These are phyloP conservation scores for Trogon melanurus DNA, from an alignment of 2,113 vertebrate genomes.

Conservation along the genomic window DNA sequence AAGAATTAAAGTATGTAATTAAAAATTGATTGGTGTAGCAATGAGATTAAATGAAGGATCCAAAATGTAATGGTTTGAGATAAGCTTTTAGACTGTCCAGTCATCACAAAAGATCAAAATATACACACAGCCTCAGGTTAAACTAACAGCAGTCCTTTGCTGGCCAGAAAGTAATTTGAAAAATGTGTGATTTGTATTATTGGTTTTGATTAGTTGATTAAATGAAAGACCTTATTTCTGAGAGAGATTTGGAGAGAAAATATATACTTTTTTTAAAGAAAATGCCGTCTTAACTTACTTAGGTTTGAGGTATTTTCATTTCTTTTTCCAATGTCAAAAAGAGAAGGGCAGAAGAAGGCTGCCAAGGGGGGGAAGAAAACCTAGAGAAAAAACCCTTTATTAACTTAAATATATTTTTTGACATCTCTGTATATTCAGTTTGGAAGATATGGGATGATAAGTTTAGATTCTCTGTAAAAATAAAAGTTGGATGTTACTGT, in stretches of 20 bases:
- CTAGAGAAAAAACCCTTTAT: background rate
- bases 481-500: background rate
- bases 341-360: background rate
- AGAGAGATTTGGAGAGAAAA: background rate
- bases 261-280: background rate
- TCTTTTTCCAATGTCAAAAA: background rate
- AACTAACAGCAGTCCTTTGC: background rate
- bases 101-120: background rate
- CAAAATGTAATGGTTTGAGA: background rate
- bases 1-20: background rate
- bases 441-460: background rate
- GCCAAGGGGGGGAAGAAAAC: accelerated
- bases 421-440: background rate
- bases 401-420: background rate
- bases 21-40: background rate
- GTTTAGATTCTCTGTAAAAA: background rate
- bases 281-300: background rate
- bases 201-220: background rate
- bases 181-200: background rate
- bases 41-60: background rate
- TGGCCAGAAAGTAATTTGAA: background rate
- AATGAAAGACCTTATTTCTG: background rate
- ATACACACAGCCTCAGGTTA: background rate
- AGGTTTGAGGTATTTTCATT: background rate
- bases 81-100: background rate